Conservation (phyloP, 2,888 invertebrate species). For the Vannuccia rotundouncinata region DNA sequence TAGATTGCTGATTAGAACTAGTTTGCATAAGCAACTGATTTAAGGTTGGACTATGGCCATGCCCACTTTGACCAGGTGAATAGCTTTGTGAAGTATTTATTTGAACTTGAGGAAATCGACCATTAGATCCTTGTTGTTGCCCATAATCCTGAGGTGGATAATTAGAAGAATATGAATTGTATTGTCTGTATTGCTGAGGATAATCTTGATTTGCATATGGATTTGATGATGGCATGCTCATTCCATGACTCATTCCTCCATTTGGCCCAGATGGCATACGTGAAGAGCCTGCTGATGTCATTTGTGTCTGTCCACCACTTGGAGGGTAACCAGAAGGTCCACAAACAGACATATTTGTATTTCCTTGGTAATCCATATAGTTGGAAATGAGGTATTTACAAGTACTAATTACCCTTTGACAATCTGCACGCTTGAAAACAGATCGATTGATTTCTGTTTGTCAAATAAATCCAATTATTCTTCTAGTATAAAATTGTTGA, state of each 20-base stretch:
- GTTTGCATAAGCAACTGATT: not conserved
- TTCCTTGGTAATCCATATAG: not conserved
- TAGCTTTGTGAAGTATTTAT: not conserved
- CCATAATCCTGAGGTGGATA: not conserved
- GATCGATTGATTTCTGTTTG: not conserved
- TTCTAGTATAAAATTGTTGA: not conserved
- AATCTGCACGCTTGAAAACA: not conserved
- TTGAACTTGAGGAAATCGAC: not conserved
- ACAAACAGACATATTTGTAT: not conserved
- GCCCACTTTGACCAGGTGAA: not conserved
- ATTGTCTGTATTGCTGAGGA: not conserved
- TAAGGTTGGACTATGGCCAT: not conserved
- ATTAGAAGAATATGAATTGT: not conserved
- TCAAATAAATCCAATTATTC: not conserved
- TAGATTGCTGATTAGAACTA: not conserved
- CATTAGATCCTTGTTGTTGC: not conserved
- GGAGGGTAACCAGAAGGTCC: not conserved
- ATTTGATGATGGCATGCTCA: not conserved
- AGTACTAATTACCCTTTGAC: not conserved
- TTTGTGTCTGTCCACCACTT: not conserved
- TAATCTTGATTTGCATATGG: not conserved
- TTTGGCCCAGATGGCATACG: not conserved
- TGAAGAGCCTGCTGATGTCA: not conserved
- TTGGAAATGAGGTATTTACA: not conserved
- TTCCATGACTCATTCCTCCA: not conserved